Base-by-base conservation (phyloP, 2,797 vertebrate species). In the Pangasius djambal region DNA sequence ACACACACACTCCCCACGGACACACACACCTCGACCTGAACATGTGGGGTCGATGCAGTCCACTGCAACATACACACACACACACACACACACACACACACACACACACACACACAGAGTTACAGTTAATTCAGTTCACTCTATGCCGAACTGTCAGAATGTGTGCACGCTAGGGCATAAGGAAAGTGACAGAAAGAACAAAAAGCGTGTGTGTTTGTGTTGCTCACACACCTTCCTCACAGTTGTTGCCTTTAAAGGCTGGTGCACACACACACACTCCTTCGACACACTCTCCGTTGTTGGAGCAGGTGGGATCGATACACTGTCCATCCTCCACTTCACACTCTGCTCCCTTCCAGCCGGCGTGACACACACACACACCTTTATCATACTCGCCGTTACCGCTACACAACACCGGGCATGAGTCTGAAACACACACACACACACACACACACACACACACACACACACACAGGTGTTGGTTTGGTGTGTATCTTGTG, bases 251-350 rank as follows among this genome's bases (percentile, higher is more conserved):
- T 94, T 97, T 97, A 93, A 97, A 97, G 82, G 97, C 96, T 8
- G 96, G 96, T 31, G 96, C 94, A 48, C 97, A 97, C 91, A 97
- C 96, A 92, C 97, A 97, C 83, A 96, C 85, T 0, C 97, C 97
- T 92, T 96, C 95, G 90, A 97, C 96, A 88, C 97, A 97, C 59
- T 96, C 96, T 22, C 97, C 97, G 0, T 97, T 97, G 86, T 97
- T 97, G 89, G 96, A 97, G 93, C 97, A 97, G 12, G 97, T 97
- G 81, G 97, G 97, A 92, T 97, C 97, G 83, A 97, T 95, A 85
- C 97, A 97, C 86, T 97, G 97, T n/a, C 97, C 97, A 85, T 97
- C 96, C 25, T 97, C 96, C 79, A 97, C 96, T 22, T 97, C 97
- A n/a, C 97, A 97, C 91, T 97, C 97, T 0, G 97, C 93, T 28